Conservation (phyloP, 2,888 invertebrate species). For the Ormyrus thymus region DNA sequence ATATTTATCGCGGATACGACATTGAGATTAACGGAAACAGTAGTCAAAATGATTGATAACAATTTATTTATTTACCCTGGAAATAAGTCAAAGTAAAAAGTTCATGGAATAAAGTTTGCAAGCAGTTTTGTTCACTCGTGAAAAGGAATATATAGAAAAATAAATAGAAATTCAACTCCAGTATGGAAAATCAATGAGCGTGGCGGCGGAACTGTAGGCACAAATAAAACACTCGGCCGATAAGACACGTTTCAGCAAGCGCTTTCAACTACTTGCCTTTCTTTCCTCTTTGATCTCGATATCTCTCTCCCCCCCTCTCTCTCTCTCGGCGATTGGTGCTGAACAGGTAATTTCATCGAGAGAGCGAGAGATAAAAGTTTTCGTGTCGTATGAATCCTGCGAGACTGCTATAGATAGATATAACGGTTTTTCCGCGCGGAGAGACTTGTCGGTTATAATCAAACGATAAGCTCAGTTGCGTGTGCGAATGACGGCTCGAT, state of each 20-base stretch:
- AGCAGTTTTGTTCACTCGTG: no score
- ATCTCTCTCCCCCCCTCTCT: background rate
- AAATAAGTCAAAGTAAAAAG: no score
- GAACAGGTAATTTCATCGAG: slow-evolving; percentile 44
- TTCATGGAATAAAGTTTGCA: no score
- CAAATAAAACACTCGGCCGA: slow-evolving; percentile 21
- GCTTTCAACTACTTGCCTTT: slow-evolving; percentile 27
- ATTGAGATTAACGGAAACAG: no score
- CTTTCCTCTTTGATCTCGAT: background rate
- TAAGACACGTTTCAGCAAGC: slow-evolving; percentile 31
- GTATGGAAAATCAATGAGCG: no score
- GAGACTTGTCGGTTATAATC: slow-evolving; percentile 21
- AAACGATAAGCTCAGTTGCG: slow-evolving; percentile 8
- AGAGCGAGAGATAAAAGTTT: slow-evolving; percentile 48
- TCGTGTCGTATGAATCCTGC: slow-evolving; percentile 19
- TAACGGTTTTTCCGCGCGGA: background rate
- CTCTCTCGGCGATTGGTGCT: slow-evolving; percentile 31
- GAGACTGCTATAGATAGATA: slow-evolving; percentile 24
- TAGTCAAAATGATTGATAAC: no score
- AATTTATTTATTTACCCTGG: no score
- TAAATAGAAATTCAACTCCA: no score
- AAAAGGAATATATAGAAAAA: no score
- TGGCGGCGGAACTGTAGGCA: no score
- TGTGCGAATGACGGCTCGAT: no score
- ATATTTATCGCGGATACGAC: no score